Evolutionary conservation across 2,113 vertebrate species (phyloP).

Genomic region (Nothoprocta perdicaria): DNA sequence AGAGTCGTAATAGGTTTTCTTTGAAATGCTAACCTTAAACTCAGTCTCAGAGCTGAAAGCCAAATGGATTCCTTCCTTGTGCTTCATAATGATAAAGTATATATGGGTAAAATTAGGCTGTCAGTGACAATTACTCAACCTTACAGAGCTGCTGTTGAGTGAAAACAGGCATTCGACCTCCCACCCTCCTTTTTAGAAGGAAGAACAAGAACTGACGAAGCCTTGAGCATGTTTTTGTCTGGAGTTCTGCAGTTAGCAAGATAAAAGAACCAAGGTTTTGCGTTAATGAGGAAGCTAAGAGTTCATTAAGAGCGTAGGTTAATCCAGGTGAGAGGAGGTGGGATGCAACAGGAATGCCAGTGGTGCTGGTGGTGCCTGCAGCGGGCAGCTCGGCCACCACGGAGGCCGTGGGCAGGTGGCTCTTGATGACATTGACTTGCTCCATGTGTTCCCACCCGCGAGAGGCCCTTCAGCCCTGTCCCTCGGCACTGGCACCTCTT

Average conservation of each 20-base stretch:
- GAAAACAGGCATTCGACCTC: background rate
- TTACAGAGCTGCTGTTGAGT: background rate
- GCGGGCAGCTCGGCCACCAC: background rate
- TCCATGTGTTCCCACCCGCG: background rate
- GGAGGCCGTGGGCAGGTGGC: background rate
- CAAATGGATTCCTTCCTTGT: background rate
- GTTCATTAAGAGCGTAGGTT: background rate
- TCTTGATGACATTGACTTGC: background rate
- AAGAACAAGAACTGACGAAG: background rate
- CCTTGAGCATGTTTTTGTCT: background rate
- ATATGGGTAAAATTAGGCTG: background rate
- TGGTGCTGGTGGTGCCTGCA: background rate
- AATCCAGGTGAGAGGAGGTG: background rate
- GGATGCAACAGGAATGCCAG: background rate
- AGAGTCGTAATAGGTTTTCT: background rate
- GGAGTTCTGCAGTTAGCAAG: background rate
- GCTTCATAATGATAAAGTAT: background rate
- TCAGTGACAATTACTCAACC: background rate
- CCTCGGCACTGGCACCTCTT: too few species aligned
- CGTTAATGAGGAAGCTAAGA: background rate
- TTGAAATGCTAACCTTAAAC: background rate
- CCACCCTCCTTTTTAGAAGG: background rate
- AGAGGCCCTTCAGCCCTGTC: background rate
- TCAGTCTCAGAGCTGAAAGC: background rate
- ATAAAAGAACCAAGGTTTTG: background rate